phyloP scores from a whole-genome alignment of 2,888 invertebrate genomes.

The Stegophylla sp. region DNA sequence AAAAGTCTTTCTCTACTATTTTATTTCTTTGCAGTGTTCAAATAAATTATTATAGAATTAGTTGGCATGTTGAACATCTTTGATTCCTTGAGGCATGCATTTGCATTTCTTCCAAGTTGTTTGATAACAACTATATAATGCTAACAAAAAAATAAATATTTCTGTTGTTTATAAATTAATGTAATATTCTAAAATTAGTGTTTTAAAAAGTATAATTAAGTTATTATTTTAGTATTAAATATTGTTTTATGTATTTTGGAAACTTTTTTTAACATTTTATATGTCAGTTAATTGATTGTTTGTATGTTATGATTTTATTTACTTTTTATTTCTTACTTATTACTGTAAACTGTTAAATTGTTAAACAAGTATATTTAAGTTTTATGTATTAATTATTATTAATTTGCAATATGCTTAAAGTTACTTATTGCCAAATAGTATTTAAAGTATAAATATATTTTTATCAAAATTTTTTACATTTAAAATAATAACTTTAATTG shows the following conservation, averaged over 20 bases:
- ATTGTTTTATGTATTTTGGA: conserved; percentile 12
- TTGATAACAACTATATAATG: not conserved
- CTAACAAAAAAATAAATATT: not conserved
- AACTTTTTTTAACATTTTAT: conserved; percentile 14
- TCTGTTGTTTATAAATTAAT: not conserved
- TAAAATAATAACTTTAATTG: not conserved
- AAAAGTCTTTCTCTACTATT: not conserved
- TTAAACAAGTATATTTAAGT: conserved; percentile 13
- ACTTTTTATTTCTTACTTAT: conserved; percentile 31
- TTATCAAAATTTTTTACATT: not conserved
- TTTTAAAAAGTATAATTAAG: conserved; percentile 11
- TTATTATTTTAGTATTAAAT: conserved; percentile 2
- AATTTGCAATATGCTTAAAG: not conserved
- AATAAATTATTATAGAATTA: not conserved
- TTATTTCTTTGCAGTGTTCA: not conserved
- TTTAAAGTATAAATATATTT: not conserved
- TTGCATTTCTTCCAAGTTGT: not conserved
- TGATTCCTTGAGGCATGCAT: not conserved
- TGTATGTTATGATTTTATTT: conserved; percentile 33
- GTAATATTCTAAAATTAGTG: conserved; percentile 1
- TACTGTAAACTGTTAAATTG: conserved; percentile 42
- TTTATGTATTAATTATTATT: conserved; percentile 4
- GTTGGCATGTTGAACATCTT: not conserved
- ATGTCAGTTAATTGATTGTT: conserved; percentile 42
- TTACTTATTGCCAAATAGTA: not conserved